A percentile compares a stretch with the other conserved stretches of the same genome.
These are phyloP conservation scores for Aurelia sp. DNA, from an alignment of 30 jellyfish, hydroid and myxozoan species.

Conservation along the genomic window DNA sequence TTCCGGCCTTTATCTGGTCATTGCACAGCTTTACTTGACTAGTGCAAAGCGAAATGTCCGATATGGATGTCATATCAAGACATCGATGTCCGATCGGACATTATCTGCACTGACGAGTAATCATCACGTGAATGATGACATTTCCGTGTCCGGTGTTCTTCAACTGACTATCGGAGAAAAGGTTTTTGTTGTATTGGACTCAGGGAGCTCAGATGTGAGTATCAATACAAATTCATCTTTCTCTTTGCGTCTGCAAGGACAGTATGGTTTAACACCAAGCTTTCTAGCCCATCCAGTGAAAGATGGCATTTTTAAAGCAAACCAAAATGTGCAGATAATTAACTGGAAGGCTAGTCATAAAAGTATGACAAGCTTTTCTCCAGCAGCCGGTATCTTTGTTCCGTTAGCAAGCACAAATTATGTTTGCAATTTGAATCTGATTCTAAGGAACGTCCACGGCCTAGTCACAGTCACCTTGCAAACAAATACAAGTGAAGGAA, in stretches of 20 bases:
- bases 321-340: background rate
- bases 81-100: conserved; percentile 50
- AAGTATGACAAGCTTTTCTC: conserved; percentile 59
- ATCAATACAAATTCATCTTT: conserved; percentile 16
- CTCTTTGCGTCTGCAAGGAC: conserved; percentile 47
- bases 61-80: conserved; percentile 38
- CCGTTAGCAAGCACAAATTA: conserved; percentile 35
- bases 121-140: background rate
- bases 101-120: conserved; percentile 46
- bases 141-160: conserved; percentile 45
- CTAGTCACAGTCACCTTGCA: conserved; percentile 5
- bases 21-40: conserved; percentile 15
- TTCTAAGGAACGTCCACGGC: conserved; percentile 38
- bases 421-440: conserved; percentile 53
- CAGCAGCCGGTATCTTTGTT: conserved; percentile 57
- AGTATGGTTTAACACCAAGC: conserved; percentile 45
- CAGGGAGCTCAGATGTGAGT: background rate
- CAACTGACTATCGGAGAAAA: conserved; percentile 49
- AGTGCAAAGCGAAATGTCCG: conserved; percentile 2
- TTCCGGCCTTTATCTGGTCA: conserved; percentile 49
- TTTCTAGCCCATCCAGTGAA: conserved; percentile 54
- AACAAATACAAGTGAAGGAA: background rate
- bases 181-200: background rate
- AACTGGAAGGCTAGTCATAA: conserved; percentile 61
- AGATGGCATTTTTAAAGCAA: conserved; percentile 5